Evolutionary conservation across 2,888 invertebrate species (phyloP), one percentile per base, ranked within the genome.

Genomic region (Sisyra terminalis): DNA sequence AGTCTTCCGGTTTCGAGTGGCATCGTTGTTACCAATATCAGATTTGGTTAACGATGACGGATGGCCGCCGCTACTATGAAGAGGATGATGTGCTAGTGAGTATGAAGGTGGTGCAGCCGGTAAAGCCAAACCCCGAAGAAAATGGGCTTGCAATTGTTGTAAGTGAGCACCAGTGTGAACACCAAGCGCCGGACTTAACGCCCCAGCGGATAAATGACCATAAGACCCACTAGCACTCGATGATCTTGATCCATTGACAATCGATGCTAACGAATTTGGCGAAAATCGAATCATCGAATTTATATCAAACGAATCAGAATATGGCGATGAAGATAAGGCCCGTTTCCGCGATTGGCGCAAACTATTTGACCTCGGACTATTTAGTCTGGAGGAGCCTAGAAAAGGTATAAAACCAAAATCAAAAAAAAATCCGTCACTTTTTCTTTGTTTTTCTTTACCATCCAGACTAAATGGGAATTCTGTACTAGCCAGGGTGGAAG

Each of bases 231-330:
- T 92, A 4, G 88, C 86, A 24, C 87, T 82, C 11, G 86, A 86
- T 46, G 87, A 85, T 49, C 90, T 69, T 1, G 89, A 89, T 13
- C 88, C 82, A 56, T 81, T 82, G 50, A 82, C 78, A 50, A 81
- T 72, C 39, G 81, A 79, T 8, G 79, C 86, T 50, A 96, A 66
- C 16, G 92, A 90, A 52, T 89, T 88, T 4, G 94, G 94, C 5
- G 93, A 93, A 52, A 92, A 92, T 46, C 94, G 75, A 51, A 96
- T 94, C 71, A 96, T 85, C 43, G 92, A 90, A 56, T 92, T 92
- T 56, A 96, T 78, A 66, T 96, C 94, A 50, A 93, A 84, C 44
- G 89, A 88, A 51, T 94, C 94, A 1, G 93, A 92, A 61, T 94
- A 93, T 1, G 87, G 88, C 10, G 94, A 94, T 59, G 88, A 89